Evolutionary conservation across 2,113 vertebrate species (phyloP), one percentile per base, ranked within the genome.

Genomic region (Spheniscus mendiculus): DNA sequence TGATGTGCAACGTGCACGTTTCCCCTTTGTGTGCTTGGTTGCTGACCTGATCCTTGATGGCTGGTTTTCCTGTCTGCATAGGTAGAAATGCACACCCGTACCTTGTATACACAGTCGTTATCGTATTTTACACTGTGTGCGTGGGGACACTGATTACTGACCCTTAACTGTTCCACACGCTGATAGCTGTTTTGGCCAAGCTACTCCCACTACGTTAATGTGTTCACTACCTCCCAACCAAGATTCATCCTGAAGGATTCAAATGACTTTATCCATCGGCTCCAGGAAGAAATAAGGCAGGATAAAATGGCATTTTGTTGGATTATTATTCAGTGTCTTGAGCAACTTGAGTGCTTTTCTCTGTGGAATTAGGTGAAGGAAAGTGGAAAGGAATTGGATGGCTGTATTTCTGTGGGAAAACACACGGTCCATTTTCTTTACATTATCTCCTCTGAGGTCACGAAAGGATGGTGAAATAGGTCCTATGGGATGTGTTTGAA

Each of bases 71-170:
- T 47, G 47, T 36, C 44, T 34, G 36, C 29, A 1, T 3, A 21
- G 59, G 26, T 13, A 15, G 59, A 55, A 32, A 15, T 5, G 7
- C 19, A 14, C 34, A 8, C 12, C 20, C 26, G 6, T 12, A 1
- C 49, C 17, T 50, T 3, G 6, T 0, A 0, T 19, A 5, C n/a
- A 3, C 16, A 26, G 18, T 1, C 23, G 5, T 4, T 34, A 8
- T 6, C 9, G 59, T 38, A 5, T 79, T 86, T 52, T 36, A 52
- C 56, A 9, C 34, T 0, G 1, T 8, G 15, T 26, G 15, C 0
- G 17, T 23, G 42, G 13, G 36, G 42, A 53, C 30, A 1, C 29
- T 8, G 34, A 2, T 18, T 32, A 3, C 22, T 23, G 6, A 8
- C 71, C 32, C 45, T 12, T 17, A 25, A 17, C 52, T 61, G 14